Percentiles rank a stretch among this genome's conserved stretches.
phyloP scores from a whole-genome alignment of 1,140 invertebrate species.

The Papilio polyxenes region DNA sequence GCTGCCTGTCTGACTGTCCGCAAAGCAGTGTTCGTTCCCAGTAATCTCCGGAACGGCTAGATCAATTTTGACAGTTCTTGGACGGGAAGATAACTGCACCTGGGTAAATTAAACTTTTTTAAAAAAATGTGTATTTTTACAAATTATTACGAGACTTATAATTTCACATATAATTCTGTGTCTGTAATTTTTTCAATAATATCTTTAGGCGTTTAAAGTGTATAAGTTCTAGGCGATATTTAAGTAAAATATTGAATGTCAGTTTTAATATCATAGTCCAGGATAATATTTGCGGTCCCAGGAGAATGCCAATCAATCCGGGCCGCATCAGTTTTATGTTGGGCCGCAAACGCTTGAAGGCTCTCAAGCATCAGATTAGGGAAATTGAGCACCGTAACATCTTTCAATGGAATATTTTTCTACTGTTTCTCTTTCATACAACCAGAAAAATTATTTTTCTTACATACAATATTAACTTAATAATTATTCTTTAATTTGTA shows the following conservation, averaged over 20 bases:
- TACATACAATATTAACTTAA: background rate
- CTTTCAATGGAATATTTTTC: conserved; percentile 1
- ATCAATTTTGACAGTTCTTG: too few relatives aligned
- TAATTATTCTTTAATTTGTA: background rate
- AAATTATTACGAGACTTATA: too few relatives aligned
- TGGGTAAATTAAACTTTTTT: too few relatives aligned
- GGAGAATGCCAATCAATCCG: conserved; percentile 7
- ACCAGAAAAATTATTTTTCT: background rate
- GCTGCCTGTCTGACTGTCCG: too few relatives aligned
- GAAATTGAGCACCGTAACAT: background rate
- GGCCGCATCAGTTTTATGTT: conserved; percentile 16
- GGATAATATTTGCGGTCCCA: conserved; percentile 15
- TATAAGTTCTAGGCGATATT: background rate
- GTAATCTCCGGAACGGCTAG: too few relatives aligned
- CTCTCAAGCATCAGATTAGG: conserved; percentile 18
- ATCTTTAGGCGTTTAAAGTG: background rate
- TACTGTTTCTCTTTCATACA: background rate
- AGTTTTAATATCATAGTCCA: conserved; percentile 6
- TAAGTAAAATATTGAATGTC: background rate
- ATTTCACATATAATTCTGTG: too few relatives aligned
- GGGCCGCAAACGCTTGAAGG: conserved; percentile 9
- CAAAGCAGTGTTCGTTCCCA: too few relatives aligned
- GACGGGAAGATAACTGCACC: too few relatives aligned
- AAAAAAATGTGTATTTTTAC: too few relatives aligned
- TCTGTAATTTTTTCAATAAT: background rate